These are phyloP conservation scores for Alitta virens DNA, from an alignment of 2,888 invertebrate genomes.

Conservation along the genomic window DNA sequence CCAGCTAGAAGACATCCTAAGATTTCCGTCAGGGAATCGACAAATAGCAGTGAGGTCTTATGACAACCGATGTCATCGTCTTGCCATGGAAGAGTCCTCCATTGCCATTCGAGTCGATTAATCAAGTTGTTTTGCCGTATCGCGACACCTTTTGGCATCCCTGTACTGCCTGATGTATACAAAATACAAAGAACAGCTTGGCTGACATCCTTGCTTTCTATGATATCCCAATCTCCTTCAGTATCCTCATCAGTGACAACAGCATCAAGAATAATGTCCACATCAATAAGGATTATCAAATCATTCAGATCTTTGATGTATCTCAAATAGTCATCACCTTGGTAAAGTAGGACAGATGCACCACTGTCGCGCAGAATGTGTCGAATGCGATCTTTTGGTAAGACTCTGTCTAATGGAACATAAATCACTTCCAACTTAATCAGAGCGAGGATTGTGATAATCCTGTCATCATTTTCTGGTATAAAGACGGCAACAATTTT, in stretches of 20 bases:
- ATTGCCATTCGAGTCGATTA: conserved; percentile 83
- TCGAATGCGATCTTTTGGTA: background rate
- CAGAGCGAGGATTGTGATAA: background rate
- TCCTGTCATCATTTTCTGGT: background rate
- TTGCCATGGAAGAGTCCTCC: conserved; percentile 75
- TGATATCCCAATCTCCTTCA: background rate
- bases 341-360: background rate
- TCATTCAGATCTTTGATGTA: background rate
- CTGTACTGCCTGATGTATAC: conserved; percentile 88
- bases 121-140: conserved; percentile 69
- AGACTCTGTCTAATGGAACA: background rate
- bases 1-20: conserved; percentile 81
- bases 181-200: conserved; percentile 59
- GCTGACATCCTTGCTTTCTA: background rate
- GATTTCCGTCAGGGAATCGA: conserved; percentile 84
- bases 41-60: conserved; percentile 88
- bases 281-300: background rate
- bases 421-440: background rate
- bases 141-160: conserved; percentile 81
- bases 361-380: background rate
- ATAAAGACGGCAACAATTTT: background rate
- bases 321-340: background rate
- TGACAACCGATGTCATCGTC: conserved; percentile 75
- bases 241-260: background rate
- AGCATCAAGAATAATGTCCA: background rate